These are phyloP conservation scores for Pollachius pollachius DNA, from an alignment of 2,113 vertebrate species.

Conservation along the genomic window DNA sequence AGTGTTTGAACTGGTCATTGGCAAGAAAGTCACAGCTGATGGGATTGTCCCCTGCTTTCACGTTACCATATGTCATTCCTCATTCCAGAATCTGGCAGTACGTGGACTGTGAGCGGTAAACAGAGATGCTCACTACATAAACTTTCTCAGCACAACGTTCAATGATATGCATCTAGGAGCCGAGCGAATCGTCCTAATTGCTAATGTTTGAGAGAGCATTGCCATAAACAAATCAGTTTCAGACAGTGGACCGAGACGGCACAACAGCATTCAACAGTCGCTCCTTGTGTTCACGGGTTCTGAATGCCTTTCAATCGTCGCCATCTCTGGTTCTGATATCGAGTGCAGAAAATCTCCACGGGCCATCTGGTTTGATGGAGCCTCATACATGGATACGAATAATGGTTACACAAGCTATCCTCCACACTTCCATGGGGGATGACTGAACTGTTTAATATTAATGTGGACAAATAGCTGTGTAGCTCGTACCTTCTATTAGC, in stretches of 20 bases:
- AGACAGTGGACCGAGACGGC: constrained; percentile 32
- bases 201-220: constrained; percentile 19
- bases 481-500: no score
- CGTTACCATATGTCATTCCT: constrained; percentile 29
- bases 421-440: constrained; percentile 32
- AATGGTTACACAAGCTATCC: constrained; percentile 37
- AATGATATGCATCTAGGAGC: not conserved
- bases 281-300: constrained; percentile 42
- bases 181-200: constrained; percentile 2
- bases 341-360: constrained; percentile 35
- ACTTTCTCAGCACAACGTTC: not conserved
- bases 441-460: not conserved
- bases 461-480: no score
- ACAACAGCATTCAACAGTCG: constrained; percentile 31
- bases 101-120: not conserved
- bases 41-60: not conserved
- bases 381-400: constrained; percentile 43
- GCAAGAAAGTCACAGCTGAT: no score
- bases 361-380: constrained; percentile 51
- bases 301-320: constrained; percentile 29
- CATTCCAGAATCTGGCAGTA: not conserved
- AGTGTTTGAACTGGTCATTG: no score
- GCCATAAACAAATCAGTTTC: constrained; percentile 51
- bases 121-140: not conserved
- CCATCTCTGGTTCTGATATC: constrained; percentile 40